These are phyloP conservation scores for Phallusia fumigata DNA, from an alignment of 23 tunicate species.

Conservation along the genomic window DNA sequence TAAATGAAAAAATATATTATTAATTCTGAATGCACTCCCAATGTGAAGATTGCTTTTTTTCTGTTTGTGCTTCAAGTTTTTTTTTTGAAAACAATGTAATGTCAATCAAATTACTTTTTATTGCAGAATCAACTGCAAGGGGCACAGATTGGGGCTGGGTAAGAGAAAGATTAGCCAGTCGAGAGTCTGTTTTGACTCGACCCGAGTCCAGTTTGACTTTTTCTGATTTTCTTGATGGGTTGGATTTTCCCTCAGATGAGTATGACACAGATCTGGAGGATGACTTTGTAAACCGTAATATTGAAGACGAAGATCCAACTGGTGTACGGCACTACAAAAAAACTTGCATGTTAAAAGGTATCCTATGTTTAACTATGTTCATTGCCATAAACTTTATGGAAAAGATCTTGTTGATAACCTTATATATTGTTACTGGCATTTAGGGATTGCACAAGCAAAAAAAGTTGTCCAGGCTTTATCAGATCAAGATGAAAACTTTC, in stretches of 20 bases:
- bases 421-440: not conserved
- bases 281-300: slow-evolving; percentile 24
- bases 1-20: too few relatives aligned
- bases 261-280: slow-evolving; percentile 91
- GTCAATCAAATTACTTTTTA: too few relatives aligned
- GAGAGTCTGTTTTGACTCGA: slow-evolving; percentile 46
- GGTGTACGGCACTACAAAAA: slow-evolving; percentile 48
- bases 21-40: too few relatives aligned
- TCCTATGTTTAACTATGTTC: not conserved
- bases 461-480: slow-evolving; percentile 49
- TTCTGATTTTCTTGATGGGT: slow-evolving; percentile 58
- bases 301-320: slow-evolving; percentile 35
- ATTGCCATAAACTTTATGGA: too few relatives aligned
- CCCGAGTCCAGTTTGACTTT: slow-evolving; percentile 77
- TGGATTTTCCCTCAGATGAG: slow-evolving; percentile 72
- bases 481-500: slow-evolving; percentile 23
- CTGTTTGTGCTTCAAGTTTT: not conserved
- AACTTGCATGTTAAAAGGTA: slow-evolving; percentile 49
- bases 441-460: slow-evolving; percentile 51
- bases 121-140: slow-evolving; percentile 40
- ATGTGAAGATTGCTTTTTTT: too few relatives aligned
- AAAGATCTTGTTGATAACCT: too few relatives aligned
- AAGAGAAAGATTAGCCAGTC: slow-evolving; percentile 51
- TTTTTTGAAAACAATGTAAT: not conserved
- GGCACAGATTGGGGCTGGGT: slow-evolving; percentile 78